Evolutionary conservation across 2,797 vertebrate species (phyloP).

Genomic region (Typhlichthys subterraneus): DNA sequence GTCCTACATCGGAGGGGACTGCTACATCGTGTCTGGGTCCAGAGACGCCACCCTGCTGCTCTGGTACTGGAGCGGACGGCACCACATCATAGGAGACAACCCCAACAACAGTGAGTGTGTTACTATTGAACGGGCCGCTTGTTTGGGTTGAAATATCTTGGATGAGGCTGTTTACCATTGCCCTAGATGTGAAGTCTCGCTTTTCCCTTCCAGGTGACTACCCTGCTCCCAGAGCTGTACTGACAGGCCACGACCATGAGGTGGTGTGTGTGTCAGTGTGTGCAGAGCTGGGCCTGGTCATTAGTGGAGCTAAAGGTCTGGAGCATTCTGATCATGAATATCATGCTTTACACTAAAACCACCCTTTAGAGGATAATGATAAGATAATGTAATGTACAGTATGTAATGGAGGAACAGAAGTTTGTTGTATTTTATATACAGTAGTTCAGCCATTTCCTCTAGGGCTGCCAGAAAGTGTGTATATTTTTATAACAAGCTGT

Average conservation of each 20-base stretch:
- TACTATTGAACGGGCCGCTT: too few relatives aligned
- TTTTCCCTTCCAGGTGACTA: constrained; percentile 83
- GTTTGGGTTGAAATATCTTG: too few relatives aligned
- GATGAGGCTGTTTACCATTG: too few relatives aligned
- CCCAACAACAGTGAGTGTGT: constrained; percentile 95
- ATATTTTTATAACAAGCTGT: too few relatives aligned
- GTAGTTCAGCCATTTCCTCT: too few relatives aligned
- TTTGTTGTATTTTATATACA: too few relatives aligned
- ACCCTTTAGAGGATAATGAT: too few relatives aligned
- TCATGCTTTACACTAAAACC: too few relatives aligned
- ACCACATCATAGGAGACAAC: constrained; percentile 98
- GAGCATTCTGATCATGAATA: not conserved
- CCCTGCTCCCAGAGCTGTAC: constrained; percentile 90
- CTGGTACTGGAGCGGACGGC: constrained; percentile 98
- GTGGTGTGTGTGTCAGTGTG: constrained; percentile 96
- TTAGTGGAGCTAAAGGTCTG: constrained; percentile 95
- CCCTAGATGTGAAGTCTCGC: not conserved
- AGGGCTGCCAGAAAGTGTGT: too few relatives aligned
- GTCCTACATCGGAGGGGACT: constrained; percentile 97
- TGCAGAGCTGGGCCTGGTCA: constrained; percentile 93
- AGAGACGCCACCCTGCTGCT: constrained; percentile 93
- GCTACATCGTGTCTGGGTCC: constrained; percentile 97
- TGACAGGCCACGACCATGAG: constrained; percentile 92
- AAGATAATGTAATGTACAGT: too few relatives aligned
- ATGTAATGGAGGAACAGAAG: too few relatives aligned